These are phyloP conservation scores for Andrena marginata DNA, from an alignment of 2,888 invertebrate genomes.

Conservation along the genomic window DNA sequence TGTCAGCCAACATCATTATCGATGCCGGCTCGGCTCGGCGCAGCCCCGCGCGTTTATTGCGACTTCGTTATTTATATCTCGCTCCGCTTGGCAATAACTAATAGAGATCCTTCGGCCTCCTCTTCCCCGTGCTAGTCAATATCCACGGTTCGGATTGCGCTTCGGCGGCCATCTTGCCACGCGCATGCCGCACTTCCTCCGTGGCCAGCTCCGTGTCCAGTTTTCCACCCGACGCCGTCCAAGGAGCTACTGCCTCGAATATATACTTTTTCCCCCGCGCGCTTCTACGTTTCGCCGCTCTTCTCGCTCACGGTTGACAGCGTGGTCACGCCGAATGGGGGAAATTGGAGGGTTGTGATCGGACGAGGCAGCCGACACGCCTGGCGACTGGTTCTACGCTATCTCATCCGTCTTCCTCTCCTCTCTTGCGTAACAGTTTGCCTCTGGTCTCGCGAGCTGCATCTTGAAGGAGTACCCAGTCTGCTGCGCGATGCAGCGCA, in stretches of 20 bases:
- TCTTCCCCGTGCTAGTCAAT: constrained; percentile 23
- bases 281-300: background rate
- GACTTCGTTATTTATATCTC: constrained; percentile 74
- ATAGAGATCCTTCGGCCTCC: constrained; percentile 65
- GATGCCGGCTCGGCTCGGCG: constrained; percentile 61
- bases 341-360: constrained; percentile 36
- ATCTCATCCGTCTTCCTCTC: background rate
- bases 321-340: constrained; percentile 15
- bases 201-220: background rate
- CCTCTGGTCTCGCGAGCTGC: background rate
- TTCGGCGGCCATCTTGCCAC: constrained; percentile 24
- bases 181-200: background rate
- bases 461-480: too few species aligned
- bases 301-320: background rate
- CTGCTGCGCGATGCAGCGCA: too few species aligned
- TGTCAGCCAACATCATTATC: constrained; percentile 76
- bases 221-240: background rate
- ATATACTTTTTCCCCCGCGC: background rate
- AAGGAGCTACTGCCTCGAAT: background rate
- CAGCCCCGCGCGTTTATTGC: constrained; percentile 63
- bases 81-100: constrained; percentile 67
- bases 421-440: background rate
- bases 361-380: constrained; percentile 1
- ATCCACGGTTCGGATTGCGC: constrained; percentile 35
- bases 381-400: background rate